Base-by-base conservation (phyloP, 53 echinoderm and acorn worm species). In the Astropecten irregularis region DNA sequence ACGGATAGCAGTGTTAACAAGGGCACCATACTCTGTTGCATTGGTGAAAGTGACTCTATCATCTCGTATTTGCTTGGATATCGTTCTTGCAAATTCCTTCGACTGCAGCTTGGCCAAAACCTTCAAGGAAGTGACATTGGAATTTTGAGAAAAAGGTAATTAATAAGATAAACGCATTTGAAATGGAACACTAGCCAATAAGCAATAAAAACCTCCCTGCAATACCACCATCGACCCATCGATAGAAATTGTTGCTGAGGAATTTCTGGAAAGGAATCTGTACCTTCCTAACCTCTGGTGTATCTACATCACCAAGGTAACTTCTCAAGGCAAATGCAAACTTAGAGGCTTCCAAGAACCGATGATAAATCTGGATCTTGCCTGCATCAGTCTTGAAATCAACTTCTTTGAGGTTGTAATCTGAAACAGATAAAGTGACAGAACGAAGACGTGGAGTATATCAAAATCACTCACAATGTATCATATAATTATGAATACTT, bases 271-370 rank as follows among this genome's bases (percentile, higher is more conserved):
- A n/a, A n/a, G n/a, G n/a, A n/a, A n/a, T n/a, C n/a, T n/a, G 42
- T 92, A 92, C 92, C 72, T 85, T 32, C 2, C n/a, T 29, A 19
- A 85, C 89, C 29, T 85, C 46, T 2, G 81, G 19, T 0, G 82
- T 69, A 39, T 79, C 72, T 1, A 70, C 66, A 63, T 94, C 95
- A 22, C 88, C 95, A 0, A 91, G 32, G 59, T 76, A 60, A 36
- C 84, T 73, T 14, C 89, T 50, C 10, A 82, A 58, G 4, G 85
- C 94, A 39, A 86, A 91, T 1, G 74, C 86, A 83, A 91, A 94
- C 70, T 89, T 88, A 18, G 74, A 83, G 19, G 89, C 76, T 66
- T 94, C 94, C 10, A 94, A 28, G 23, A 94, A 85, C 25, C 74
- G 82, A 40, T 94, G 94, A 61, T 87, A 88, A 0, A 73, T 63